phyloP scores from a whole-genome alignment of 53 echinoderm and acorn worm genomes.

The Henricia sp. region DNA sequence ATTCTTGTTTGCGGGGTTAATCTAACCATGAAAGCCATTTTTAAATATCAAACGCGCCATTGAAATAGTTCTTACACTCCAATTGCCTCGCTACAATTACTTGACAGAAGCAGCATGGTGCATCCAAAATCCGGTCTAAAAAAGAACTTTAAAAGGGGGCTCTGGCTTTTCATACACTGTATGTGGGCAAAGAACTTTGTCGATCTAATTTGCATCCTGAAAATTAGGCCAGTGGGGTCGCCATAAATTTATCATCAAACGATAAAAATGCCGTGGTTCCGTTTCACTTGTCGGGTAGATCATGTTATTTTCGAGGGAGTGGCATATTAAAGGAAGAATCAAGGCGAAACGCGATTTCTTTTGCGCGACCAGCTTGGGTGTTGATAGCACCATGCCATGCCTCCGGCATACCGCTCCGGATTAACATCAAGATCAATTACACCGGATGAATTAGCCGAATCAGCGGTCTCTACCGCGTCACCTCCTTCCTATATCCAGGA shows the following conservation, averaged over 20 bases:
- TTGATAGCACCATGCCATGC: constrained; percentile 18
- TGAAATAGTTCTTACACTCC: constrained; percentile 34
- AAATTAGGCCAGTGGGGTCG: background rate
- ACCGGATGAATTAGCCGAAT: background rate
- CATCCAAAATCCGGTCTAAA: background rate
- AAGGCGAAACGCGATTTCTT: background rate
- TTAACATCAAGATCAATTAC: constrained; percentile 2
- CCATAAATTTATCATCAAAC: constrained; percentile 22
- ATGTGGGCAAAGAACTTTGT: background rate
- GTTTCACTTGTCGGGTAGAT: background rate
- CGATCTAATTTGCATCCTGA: background rate
- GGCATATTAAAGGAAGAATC: background rate
- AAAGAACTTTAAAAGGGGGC: background rate
- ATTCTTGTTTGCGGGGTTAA: background rate
- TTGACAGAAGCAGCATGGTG: constrained; percentile 1
- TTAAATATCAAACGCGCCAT: constrained; percentile 10
- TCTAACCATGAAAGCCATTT: background rate
- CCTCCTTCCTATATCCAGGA: background rate
- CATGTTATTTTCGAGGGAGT: constrained; percentile 22
- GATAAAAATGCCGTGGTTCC: constrained; percentile 9
- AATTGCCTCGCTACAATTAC: constrained; percentile 1
- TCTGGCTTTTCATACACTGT: too few species aligned
- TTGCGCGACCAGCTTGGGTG: background rate
- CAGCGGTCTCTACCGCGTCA: background rate
- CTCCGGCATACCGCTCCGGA: background rate